Evolutionary conservation across 2,797 vertebrate species (phyloP).

Genomic region (Emys orbicularis): DNA sequence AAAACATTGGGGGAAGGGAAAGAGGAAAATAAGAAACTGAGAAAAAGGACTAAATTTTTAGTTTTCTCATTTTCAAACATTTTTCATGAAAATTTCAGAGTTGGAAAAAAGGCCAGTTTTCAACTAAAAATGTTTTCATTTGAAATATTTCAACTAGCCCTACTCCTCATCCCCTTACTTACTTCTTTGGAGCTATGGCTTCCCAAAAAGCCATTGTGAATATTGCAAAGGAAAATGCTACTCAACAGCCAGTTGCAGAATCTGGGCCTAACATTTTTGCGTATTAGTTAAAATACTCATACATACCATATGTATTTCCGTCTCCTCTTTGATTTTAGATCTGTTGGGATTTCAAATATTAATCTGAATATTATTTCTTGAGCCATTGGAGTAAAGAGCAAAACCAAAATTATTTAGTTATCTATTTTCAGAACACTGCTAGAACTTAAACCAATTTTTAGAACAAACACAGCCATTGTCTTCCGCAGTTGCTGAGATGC

Average conservation of each 20-base stretch:
- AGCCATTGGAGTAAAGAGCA: background rate
- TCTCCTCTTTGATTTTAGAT: background rate
- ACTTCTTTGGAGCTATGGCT: too few relatives aligned
- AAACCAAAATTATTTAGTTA: background rate
- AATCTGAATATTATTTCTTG: background rate
- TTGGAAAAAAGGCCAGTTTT: background rate
- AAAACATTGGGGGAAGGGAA: background rate
- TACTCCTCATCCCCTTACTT: background rate
- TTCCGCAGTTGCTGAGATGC: background rate
- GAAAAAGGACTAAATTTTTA: background rate
- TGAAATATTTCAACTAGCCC: background rate
- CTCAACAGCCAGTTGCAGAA: background rate
- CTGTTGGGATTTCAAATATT: background rate
- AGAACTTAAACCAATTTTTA: conserved; percentile 4
- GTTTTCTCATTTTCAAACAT: background rate
- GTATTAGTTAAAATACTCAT: background rate
- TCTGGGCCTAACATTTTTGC: background rate
- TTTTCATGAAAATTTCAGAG: background rate
- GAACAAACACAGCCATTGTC: background rate
- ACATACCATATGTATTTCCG: background rate
- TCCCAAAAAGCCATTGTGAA: background rate
- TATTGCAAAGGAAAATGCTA: background rate
- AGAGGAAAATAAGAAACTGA: background rate
- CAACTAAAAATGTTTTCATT: background rate
- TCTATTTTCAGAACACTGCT: background rate